These are phyloP conservation scores for Lycocorax pyrrhopterus DNA, from an alignment of 2,113 vertebrate species.

Conservation along the genomic window DNA sequence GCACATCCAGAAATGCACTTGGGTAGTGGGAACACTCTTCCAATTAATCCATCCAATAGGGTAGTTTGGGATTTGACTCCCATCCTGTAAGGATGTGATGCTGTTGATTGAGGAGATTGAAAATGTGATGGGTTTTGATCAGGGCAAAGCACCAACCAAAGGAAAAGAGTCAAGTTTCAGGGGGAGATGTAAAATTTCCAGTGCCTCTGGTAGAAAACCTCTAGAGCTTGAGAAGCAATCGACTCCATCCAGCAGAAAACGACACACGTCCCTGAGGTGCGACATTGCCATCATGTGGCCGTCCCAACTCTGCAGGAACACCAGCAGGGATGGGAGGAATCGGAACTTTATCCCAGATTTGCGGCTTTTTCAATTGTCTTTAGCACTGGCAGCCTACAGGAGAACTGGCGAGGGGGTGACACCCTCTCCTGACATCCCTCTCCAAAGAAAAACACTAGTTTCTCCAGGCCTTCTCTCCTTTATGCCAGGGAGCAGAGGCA, in stretches of 20 bases:
- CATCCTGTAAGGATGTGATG: neutral
- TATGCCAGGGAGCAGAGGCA: neutral
- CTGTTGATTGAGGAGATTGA: neutral
- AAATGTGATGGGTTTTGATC: neutral
- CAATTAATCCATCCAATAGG: neutral
- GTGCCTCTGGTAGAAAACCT: neutral
- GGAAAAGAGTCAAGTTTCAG: neutral
- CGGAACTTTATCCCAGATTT: rapidly evolving
- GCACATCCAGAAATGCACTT: neutral
- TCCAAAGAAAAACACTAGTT: neutral
- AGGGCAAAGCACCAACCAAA: neutral
- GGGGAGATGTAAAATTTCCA: neutral
- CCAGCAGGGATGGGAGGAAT: neutral
- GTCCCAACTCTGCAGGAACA: neutral
- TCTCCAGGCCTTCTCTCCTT: neutral
- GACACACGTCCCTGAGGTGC: neutral
- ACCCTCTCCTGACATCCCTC: neutral
- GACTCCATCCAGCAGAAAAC: neutral
- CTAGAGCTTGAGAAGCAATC: neutral
- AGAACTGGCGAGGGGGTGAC: neutral
- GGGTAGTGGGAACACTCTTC: neutral
- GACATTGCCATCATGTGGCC: constrained; percentile 25
- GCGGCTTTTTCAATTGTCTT: neutral
- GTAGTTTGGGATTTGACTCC: neutral
- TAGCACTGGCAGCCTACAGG: neutral